Evolutionary conservation across 2,888 invertebrate species (phyloP), one percentile per base, ranked within the genome.

Genomic region (Eutolmus rufibarbis): DNA sequence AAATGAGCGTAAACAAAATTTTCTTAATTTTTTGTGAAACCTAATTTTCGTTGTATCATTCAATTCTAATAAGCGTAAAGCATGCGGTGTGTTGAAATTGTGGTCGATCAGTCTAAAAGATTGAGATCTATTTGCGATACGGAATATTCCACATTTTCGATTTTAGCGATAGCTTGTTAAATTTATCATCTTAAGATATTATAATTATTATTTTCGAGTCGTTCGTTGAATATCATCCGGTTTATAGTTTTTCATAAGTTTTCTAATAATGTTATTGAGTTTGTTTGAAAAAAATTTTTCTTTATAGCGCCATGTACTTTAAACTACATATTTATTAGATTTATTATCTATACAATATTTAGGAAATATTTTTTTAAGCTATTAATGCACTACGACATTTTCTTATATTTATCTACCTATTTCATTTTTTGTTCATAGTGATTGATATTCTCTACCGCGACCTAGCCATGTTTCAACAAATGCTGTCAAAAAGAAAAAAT

Each of bases 11-110:
- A 37, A 19, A 78, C 28, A 79, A 79, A 79, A 79, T 31, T 79
- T 51, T 79, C 28, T 34, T 76, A 1, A 78, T 78, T 79, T 31
- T 46, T 46, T 28, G 31, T 79, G 16, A 79, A 66, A 66, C 28
- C 12, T 66, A 78, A 79, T 79, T 79, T 79, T 51, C 46, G 51
- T 79, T 79, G 31, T 28, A 46, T 31, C 40, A 79, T 79, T 79
- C 51, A 79, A 79, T 79, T 46, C 23, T 51, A 28, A 51, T 51
- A 31, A 79, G 31, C 40, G 23, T 9, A 66, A 66, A 28, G 12
- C 66, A 8, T 66, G 8, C 28, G 28, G 28, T 23, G 14, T 66
- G 28, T 28, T 23, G 19, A 66, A 66, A 66, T 9, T 28, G 23
- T 66, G 28, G 9, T 12, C 28, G 19, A 23, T 66, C 66, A 66